Evolutionary conservation across 2,113 vertebrate species (phyloP), one percentile per base, ranked within the genome.

Genomic region (Pavo muticus): DNA sequence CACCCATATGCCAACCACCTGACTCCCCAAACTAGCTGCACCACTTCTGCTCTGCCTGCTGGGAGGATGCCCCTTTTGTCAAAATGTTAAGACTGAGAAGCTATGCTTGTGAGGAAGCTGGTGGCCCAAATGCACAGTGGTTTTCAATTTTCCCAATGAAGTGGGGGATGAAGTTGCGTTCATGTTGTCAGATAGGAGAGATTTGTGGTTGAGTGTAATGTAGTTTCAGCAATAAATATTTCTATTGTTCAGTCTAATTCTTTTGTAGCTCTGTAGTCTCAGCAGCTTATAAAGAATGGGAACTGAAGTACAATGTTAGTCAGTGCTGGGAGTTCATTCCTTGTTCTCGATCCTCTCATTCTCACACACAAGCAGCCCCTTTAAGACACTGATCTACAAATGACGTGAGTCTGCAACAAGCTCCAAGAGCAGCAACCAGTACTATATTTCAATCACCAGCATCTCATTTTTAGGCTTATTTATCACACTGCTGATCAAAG

Each of bases 131-230:
- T 14, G 40, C 54, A 74, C 35, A 48, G 48, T n/a, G 2, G 1
- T 85, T 87, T 94, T 70, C 90, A 67, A n/a, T 79, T 88, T 94
- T 88, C 71, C 56, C 45, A 24, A 5, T 44, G 57, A 91, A 79
- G 67, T 0, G 2, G 19, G 25, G 5, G 50, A 15, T 27, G 25
- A 52, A 52, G 32, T 44, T 5, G 3, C 73, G 91, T 95, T 91
- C 52, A 47, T 78, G 69, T 42, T 90, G 57, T 72, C 65, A 84
- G 56, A 64, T 64, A 91, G 68, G 61, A 71, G 77, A 78, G 30
- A 37, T 23, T 87, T 92, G 73, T 95, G 79, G 88, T 63, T 91
- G 39, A 65, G 30, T 65, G 37, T n/a, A 85, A 83, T 73, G 11
- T n/a, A 48, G 23, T 63, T 91, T 90, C 88, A 79, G 5, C 56